Evolutionary conservation across 2,888 invertebrate species (phyloP).

Genomic region (Nineta flava): DNA sequence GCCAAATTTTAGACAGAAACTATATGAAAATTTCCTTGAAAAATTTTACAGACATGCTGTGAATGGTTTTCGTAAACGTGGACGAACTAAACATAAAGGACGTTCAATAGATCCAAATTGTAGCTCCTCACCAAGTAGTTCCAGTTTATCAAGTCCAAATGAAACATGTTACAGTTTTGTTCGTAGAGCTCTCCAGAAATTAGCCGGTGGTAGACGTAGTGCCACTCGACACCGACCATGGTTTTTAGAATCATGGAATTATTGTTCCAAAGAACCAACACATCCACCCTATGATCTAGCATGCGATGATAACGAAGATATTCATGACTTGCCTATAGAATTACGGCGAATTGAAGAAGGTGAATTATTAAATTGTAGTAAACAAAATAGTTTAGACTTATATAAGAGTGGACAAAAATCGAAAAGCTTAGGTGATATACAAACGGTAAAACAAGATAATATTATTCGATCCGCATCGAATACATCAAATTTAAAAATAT

Average conservation of each 20-base stretch:
- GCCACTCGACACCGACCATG: constrained; percentile 44
- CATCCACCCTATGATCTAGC: constrained; percentile 32
- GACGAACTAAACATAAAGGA: constrained; percentile 33
- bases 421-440: constrained; percentile 68
- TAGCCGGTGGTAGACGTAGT: constrained; percentile 49
- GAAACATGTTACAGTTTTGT: constrained; percentile 92
- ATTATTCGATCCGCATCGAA: constrained; percentile 62
- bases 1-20: no score
- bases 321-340: constrained; percentile 76
- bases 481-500: constrained; percentile 45
- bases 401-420: constrained; percentile 51
- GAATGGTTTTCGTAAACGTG: constrained; percentile 31
- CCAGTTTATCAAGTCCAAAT: constrained; percentile 78
- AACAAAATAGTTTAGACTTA: constrained; percentile 24
- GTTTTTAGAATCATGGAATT: constrained; percentile 70
- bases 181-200: constrained; percentile 65
- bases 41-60: constrained; percentile 19
- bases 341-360: constrained; percentile 60
- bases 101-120: constrained; percentile 49
- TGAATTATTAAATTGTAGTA: constrained; percentile 18
- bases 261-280: constrained; percentile 24
- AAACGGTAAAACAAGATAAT: constrained; percentile 53
- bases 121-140: constrained; percentile 56
- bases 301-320: constrained; percentile 40
- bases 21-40: no score